phyloP scores from a whole-genome alignment of 1,140 invertebrate genomes.

The Eufriesea mexicana region DNA sequence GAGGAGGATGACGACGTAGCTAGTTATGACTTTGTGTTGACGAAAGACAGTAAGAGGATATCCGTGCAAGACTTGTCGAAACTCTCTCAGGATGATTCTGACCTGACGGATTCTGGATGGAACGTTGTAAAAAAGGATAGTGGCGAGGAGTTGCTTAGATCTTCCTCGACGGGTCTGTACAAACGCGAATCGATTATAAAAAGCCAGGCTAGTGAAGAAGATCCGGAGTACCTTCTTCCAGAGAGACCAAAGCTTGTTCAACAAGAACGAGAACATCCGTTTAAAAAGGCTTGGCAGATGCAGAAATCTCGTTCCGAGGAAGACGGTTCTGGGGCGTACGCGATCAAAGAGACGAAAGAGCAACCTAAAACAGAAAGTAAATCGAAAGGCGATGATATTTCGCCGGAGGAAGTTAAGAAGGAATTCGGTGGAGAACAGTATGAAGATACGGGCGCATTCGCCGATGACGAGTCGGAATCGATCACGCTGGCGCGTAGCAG shows the following conservation, averaged over 20 bases:
- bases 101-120: slow-evolving; percentile 47
- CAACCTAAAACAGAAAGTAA: slow-evolving; percentile 27
- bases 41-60: slow-evolving; percentile 71
- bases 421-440: slow-evolving; percentile 49
- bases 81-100: slow-evolving; percentile 64
- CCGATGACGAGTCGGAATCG: slow-evolving; percentile 57
- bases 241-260: slow-evolving; percentile 80
- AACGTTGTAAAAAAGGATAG: slow-evolving; percentile 62
- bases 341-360: slow-evolving; percentile 73
- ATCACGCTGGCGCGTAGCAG: slow-evolving; percentile 7
- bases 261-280: slow-evolving; percentile 80
- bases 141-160: slow-evolving; percentile 45
- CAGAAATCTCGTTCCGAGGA: slow-evolving; percentile 80
- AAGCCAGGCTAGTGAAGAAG: slow-evolving; percentile 81
- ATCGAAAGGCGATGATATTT: slow-evolving; percentile 41
- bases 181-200: slow-evolving; percentile 80
- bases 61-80: slow-evolving; percentile 77
- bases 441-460: slow-evolving; percentile 40
- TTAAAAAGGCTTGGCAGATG: slow-evolving; percentile 81
- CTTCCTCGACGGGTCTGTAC: slow-evolving; percentile 71
- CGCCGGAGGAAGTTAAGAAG: background rate
- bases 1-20: slow-evolving; percentile 71
- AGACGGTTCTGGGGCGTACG: slow-evolving; percentile 72
- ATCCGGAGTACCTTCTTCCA: slow-evolving; percentile 79
- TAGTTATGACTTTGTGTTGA: slow-evolving; percentile 71